Base-by-base conservation (phyloP, 1,140 invertebrate species). In the Leptopilina clavipes region DNA sequence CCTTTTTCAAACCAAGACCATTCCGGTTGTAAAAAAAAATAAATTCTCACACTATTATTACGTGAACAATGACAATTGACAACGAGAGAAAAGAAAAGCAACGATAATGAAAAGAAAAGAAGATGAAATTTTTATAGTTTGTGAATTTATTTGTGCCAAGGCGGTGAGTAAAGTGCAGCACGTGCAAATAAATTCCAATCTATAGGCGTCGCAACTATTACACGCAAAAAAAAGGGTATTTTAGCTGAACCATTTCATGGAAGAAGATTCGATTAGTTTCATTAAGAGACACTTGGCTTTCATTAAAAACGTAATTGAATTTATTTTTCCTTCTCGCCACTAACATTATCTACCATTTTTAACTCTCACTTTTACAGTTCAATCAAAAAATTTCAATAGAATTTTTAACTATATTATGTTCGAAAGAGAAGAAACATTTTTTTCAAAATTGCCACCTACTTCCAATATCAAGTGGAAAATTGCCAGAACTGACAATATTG, bases 241-340 rank as follows among this genome's bases (percentile, higher is more conserved):
- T 65, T n/a, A 65, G 5, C 56, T 3, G 22, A 65, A 65, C 3
- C 56, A 65, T 12, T 65, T 9, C 9, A 31, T 3, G 19, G 56
- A 65, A 31, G 22, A 31, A 3, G 22, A 25, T 59, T 65, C 25
- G 22, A 65, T 65, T 65, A 31, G 56, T 31, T 22, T 59, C 54
- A 59, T 59, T 59, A 59, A 40, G 7, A 59, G 19, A 59, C 54
- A 19, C 5, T 12, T 59, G 19, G 17, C 54, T 59, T 59, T 22
- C 19, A 59, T 59, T 59, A 59, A 59, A 22, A 48, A 25, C 22
- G 54, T 22, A 59, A 59, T 65, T 65, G 11, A 65, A 65, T 65
- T 65, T 31, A 65, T 31, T 65, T 31, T 14, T 14, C 22, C 6
- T 65, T 65, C 10, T 6, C 9, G 0, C 1, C 12, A 14, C 31